phyloP scores from a whole-genome alignment of 1,140 invertebrate species.

The Teleogryllus occipitalis region DNA sequence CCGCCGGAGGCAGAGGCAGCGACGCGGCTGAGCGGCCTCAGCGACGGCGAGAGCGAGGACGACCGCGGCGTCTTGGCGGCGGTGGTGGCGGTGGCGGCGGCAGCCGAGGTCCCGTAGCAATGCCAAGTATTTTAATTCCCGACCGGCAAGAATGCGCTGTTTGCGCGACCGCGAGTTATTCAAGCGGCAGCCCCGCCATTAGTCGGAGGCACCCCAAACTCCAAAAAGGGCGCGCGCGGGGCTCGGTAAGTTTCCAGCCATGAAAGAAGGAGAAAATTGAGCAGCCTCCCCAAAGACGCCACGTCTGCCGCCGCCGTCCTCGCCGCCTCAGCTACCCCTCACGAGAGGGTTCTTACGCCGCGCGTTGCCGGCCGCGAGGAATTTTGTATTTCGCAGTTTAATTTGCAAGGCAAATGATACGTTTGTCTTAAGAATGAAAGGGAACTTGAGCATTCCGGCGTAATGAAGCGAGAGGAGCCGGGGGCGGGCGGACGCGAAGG shows the following conservation, averaged over 20 bases:
- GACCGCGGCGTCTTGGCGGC: background rate
- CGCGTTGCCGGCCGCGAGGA: background rate
- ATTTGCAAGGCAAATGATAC: constrained; percentile 4
- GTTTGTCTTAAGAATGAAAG: constrained; percentile 5
- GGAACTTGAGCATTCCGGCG: constrained; percentile 2
- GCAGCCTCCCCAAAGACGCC: background rate
- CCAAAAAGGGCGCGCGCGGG: background rate
- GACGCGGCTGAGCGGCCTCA: background rate
- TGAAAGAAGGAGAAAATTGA: background rate
- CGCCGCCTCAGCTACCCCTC: background rate
- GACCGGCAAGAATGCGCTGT: background rate
- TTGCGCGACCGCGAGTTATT: background rate
- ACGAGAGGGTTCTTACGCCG: too few species aligned
- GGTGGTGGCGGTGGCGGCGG: too few species aligned
- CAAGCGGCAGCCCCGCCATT: background rate
- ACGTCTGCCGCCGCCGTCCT: background rate
- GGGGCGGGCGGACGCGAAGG: background rate
- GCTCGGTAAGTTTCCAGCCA: background rate
- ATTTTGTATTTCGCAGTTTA: background rate
- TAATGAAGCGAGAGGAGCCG: background rate
- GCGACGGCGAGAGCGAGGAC: background rate
- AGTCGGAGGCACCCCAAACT: background rate
- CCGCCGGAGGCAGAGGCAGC: background rate
- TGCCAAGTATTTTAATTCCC: background rate
- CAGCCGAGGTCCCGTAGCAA: background rate